Conservation (phyloP, 1,140 invertebrate species). For the Cyrtorhinus lividipennis region DNA sequence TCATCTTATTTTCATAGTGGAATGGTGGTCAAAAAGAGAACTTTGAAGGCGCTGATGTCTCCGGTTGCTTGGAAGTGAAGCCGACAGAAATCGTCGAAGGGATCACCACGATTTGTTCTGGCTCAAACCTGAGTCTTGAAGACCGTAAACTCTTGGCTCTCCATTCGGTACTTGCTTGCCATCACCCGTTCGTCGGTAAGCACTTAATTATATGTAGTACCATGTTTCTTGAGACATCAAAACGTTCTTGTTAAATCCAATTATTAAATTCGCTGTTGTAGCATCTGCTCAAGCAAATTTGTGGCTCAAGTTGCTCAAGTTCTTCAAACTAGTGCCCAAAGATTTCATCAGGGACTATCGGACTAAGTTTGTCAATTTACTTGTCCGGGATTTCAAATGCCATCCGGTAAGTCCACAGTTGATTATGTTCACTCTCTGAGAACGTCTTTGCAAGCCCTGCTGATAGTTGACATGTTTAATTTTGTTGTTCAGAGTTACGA, state of each 20-base stretch:
- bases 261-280: conserved; percentile 17
- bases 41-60: conserved; percentile 16
- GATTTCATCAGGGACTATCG: conserved; percentile 39
- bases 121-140: conserved; percentile 21
- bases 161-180: conserved; percentile 45
- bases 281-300: conserved; percentile 33
- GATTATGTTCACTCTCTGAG: neutral
- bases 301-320: conserved; percentile 45
- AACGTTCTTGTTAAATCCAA: conserved; percentile 6
- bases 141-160: conserved; percentile 34
- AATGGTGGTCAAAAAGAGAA: conserved; percentile 12
- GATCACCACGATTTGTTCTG: conserved; percentile 23
- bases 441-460: neutral
- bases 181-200: conserved; percentile 47
- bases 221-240: neutral
- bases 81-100: conserved; percentile 25
- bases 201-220: no score
- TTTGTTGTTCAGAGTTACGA: conserved; percentile 36
- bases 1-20: neutral
- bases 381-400: conserved; percentile 43
- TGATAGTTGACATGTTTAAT: neutral
- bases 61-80: conserved; percentile 11
- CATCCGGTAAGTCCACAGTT: conserved; percentile 32
- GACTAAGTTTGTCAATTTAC: conserved; percentile 39
- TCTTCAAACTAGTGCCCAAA: conserved; percentile 38